Percentiles rank a stretch among this genome's conserved stretches.
phyloP scores from a whole-genome alignment of 2,797 vertebrate species.

The Anableps anableps region DNA sequence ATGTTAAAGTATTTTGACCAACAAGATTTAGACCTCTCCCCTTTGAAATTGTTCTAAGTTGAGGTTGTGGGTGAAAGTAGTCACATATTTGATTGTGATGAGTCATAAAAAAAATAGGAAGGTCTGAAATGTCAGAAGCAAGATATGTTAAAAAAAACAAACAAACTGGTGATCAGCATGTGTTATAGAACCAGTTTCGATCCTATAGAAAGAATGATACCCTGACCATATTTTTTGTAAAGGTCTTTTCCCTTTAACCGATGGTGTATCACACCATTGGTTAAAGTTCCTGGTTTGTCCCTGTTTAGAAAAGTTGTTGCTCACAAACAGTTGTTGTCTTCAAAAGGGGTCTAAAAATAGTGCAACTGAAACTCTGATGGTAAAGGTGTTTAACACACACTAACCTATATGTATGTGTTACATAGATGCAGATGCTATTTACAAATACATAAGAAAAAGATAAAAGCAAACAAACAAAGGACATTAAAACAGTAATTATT shows the following conservation, averaged over 20 bases:
- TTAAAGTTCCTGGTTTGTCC: slow-evolving; percentile 21
- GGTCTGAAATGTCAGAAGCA: neutral
- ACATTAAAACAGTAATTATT: neutral
- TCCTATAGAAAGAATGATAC: neutral
- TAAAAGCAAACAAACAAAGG: neutral
- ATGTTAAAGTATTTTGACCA: neutral
- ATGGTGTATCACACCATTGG: slow-evolving; percentile 21
- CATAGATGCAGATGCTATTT: slow-evolving; percentile 13
- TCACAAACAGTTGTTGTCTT: slow-evolving; percentile 28
- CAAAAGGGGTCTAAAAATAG: slow-evolving; percentile 44
- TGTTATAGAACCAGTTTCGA: neutral
- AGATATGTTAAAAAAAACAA: neutral
- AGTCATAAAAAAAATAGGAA: neutral
- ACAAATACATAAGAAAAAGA: neutral
- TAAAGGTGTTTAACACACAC: slow-evolving; percentile 18
- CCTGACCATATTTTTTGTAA: neutral
- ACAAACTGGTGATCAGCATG: neutral
- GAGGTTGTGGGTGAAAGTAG: neutral
- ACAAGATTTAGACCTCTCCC: neutral
- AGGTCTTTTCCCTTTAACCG: neutral
- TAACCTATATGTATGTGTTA: neutral
- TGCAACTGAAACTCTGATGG: slow-evolving; percentile 12
- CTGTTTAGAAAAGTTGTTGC: slow-evolving; percentile 4
- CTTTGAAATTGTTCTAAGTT: neutral
- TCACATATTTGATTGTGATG: neutral